Base-by-base conservation (phyloP, 2,113 vertebrate genomes). In the Tetrao urogallus region DNA sequence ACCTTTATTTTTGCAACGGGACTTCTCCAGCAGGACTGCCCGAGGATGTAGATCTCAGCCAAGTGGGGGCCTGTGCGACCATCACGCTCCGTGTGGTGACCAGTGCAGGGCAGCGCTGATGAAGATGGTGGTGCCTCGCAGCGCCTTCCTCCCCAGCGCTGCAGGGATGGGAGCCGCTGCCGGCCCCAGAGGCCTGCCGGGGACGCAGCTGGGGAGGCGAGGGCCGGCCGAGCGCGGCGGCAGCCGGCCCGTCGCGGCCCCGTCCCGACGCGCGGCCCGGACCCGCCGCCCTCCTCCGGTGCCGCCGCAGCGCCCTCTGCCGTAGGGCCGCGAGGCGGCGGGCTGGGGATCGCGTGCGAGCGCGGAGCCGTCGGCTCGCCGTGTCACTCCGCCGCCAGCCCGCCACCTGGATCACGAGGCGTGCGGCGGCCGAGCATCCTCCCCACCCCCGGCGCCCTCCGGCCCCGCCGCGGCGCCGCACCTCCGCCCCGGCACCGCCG, bases 401-500 rank as follows among this genome's bases (percentile, higher is more conserved):
- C 93, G 90, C 87, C 93, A 94, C 93, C 93, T 94, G 93, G 82
- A 94, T 93, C 93, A 90, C 93, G 84, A 87, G 83, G 90, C 47
- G 47, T 48, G 47, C 47, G 47, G 47, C 79, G 58, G 83, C 91
- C 81, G 81, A 95, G 94, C 94, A 95, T 95, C 94, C 91, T 93
- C 85, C 65, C 34, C 48, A 27, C 85, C 91, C 30, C 81, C 81
- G 11, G 19, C 65, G 30, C 65, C 64, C 64, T 66, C 42, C 42
- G 42, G 42, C 64, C 63, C 91, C 81, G 85, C 61, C 72, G 66
- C 72, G 50, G 50, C 50, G 50, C 50, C 50, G 50, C 50, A 52
- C 84, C 94, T 77, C 84, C 88, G 79, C 42, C 67, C 88, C 71
- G 66, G 50, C 50, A 52, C 77, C 78, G 43, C 61, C 47, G 80